A percentile compares a stretch with the other conserved stretches of the same genome.
Conservation (phyloP, 1,140 invertebrate genomes). For the Aphaenogaster ashmeadi region DNA sequence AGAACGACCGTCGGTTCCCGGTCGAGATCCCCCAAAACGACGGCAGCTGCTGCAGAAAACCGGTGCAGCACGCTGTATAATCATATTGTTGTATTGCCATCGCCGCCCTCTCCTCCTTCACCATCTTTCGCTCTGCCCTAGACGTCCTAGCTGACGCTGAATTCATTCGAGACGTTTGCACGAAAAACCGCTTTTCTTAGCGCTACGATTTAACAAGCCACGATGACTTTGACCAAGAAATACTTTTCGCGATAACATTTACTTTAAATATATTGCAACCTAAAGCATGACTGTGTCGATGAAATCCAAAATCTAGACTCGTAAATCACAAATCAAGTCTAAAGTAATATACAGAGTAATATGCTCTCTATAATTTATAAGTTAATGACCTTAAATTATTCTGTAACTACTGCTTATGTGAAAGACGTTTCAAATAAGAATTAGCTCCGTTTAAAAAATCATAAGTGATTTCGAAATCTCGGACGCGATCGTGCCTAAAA, state of each 20-base stretch:
- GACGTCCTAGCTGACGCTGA: conserved; percentile 18
- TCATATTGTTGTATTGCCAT: conserved; percentile 81
- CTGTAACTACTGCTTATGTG: neutral
- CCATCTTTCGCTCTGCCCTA: conserved; percentile 47
- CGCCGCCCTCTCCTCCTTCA: conserved; percentile 64
- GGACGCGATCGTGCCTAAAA: neutral
- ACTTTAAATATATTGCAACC: neutral
- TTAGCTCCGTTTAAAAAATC: neutral
- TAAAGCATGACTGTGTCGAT: neutral
- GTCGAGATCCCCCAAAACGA: conserved; percentile 78
- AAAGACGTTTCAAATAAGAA: neutral
- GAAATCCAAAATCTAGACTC: neutral
- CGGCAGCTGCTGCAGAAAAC: conserved; percentile 82
- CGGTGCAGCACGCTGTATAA: conserved; percentile 81
- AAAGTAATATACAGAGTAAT: neutral
- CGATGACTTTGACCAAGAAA: no score
- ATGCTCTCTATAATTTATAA: neutral
- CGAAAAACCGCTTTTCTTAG: conserved; percentile 51
- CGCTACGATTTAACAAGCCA: neutral
- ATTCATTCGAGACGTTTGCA: conserved; percentile 23
- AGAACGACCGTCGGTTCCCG: conserved; percentile 69
- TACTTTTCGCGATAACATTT: neutral
- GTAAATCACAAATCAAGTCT: neutral
- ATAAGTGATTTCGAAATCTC: neutral
- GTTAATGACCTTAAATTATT: conserved; percentile 7